These are phyloP conservation scores for Peromyscus eremicus DNA, from an alignment of 2,797 vertebrate genomes.

Conservation along the genomic window DNA sequence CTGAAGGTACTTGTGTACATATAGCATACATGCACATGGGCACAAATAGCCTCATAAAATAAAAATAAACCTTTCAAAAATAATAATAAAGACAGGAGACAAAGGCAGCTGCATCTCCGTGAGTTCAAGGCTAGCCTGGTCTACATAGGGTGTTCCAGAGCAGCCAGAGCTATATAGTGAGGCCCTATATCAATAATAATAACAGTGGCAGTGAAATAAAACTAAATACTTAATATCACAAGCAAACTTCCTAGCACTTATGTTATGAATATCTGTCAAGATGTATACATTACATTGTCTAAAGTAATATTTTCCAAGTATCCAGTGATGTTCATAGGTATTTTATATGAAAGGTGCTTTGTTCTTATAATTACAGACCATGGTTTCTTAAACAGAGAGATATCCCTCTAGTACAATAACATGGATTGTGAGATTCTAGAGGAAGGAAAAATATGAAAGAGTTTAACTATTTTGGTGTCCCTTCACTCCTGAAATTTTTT, in stretches of 20 bases:
- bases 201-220: not conserved
- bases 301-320: slow-evolving; percentile 42
- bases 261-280: slow-evolving; percentile 47
- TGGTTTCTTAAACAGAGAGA: slow-evolving; percentile 46
- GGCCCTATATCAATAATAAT: not conserved
- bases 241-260: slow-evolving; percentile 18
- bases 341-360: slow-evolving; percentile 41
- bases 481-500: not conserved
- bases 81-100: not conserved
- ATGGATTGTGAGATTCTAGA: not conserved
- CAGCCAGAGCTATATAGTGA: not conserved
- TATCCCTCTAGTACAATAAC: not conserved
- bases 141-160: not conserved
- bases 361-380: slow-evolving; percentile 39
- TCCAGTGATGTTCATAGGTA: not conserved
- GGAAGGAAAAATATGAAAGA: not conserved
- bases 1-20: not conserved
- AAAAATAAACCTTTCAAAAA: not conserved
- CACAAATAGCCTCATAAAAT: not conserved
- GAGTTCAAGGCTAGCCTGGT: not conserved
- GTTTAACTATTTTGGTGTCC: not conserved
- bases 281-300: not conserved
- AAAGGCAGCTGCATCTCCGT: not conserved
- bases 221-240: slow-evolving; percentile 49
- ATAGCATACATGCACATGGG: not conserved